Conservation (phyloP, 2,888 invertebrate species). For the Orthonevra nobilis region DNA sequence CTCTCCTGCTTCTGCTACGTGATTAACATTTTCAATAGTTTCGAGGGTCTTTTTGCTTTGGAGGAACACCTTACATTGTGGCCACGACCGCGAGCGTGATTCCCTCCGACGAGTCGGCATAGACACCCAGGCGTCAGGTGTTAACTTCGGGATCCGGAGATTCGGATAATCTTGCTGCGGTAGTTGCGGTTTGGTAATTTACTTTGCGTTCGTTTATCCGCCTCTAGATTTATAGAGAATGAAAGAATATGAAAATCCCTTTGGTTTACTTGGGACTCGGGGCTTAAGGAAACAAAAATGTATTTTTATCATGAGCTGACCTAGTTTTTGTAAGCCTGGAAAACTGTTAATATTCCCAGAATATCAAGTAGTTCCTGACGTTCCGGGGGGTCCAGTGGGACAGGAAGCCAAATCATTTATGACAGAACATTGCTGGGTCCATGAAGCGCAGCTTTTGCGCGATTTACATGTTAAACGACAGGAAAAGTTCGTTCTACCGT, state of each 20-base stretch:
- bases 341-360: conserved; percentile 20
- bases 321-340: conserved; percentile 13
- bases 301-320: conserved; percentile 33
- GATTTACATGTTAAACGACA: conserved; percentile 29
- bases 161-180: conserved; percentile 28
- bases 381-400: not conserved
- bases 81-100: not conserved
- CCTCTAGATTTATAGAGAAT: not conserved
- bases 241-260: conserved; percentile 13
- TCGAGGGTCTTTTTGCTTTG: conserved; percentile 2
- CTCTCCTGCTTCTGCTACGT: conserved; percentile 33
- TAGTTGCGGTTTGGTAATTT: conserved; percentile 50
- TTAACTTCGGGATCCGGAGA: too few relatives aligned
- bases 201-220: not conserved
- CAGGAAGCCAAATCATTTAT: conserved; percentile 12
- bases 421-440: not conserved
- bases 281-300: conserved; percentile 14
- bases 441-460: not conserved
- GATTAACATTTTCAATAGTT: conserved; percentile 54
- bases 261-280: conserved; percentile 7
- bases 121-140: conserved; percentile 52
- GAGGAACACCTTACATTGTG: not conserved
- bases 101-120: conserved; percentile 3
- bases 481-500: conserved; percentile 9
- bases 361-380: not conserved